Percentiles rank a stretch among this genome's conserved stretches.
Evolutionary conservation across 2,888 invertebrate genomes (phyloP).

Genomic region (Ectemnius cavifrons): DNA sequence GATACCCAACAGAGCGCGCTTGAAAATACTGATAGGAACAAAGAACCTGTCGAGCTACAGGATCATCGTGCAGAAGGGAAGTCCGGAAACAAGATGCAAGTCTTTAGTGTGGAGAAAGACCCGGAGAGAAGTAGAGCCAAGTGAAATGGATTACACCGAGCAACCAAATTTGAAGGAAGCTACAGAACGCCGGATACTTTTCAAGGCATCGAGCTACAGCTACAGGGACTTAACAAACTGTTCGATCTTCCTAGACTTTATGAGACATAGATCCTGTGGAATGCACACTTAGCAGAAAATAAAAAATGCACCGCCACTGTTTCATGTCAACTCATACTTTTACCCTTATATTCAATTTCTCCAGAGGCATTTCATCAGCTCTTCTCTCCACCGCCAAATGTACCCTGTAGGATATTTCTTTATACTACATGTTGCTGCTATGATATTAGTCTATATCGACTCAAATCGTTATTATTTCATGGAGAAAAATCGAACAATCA

Average conservation of each 20-base stretch:
- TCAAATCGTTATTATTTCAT: too few species aligned
- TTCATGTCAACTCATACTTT: too few species aligned
- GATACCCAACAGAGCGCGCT: background rate
- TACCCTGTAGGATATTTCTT: too few species aligned
- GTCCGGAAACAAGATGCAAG: slow-evolving; percentile 18
- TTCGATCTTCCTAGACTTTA: slow-evolving; percentile 32
- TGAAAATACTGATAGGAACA: slow-evolving; percentile 17
- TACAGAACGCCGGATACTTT: too few species aligned
- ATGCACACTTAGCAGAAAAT: slow-evolving; percentile 34
- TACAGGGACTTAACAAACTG: slow-evolving; percentile 38
- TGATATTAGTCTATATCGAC: too few species aligned
- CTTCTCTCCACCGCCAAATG: too few species aligned
- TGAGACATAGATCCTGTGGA: slow-evolving; percentile 19
- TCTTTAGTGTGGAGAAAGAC: slow-evolving; percentile 39
- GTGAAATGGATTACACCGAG: slow-evolving; percentile 18
- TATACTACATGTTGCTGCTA: too few species aligned
- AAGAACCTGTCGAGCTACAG: background rate
- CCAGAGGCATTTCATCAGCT: too few species aligned
- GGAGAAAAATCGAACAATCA: too few species aligned
- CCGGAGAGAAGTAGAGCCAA: slow-evolving; percentile 45
- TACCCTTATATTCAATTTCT: too few species aligned
- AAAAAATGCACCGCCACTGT: slow-evolving; percentile 14
- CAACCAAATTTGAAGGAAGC: too few species aligned
- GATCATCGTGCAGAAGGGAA: slow-evolving; percentile 14
- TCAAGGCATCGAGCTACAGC: background rate